Evolutionary conservation across 2,888 invertebrate species (phyloP).

Genomic region (Hedya salicella): DNA sequence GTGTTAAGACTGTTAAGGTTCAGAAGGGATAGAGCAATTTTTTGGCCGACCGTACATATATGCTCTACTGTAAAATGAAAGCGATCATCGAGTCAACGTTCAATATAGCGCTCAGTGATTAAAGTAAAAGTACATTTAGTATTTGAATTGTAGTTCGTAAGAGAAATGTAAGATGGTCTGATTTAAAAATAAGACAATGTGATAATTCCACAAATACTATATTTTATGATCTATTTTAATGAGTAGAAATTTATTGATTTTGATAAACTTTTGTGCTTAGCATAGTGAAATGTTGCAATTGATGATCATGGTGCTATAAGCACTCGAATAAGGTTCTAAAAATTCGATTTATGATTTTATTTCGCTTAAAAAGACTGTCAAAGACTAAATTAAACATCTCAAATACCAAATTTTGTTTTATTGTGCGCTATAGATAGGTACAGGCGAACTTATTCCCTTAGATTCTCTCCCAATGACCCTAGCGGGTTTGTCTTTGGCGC

Average conservation of each 20-base stretch:
- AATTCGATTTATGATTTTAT: not conserved
- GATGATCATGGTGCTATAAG: slow-evolving; percentile 27
- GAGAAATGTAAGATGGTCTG: not conserved
- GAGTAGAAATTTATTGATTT: slow-evolving; percentile 18
- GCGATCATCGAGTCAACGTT: no score
- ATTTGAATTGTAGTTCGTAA: slow-evolving; percentile 3
- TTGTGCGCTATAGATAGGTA: not conserved
- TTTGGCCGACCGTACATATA: no score
- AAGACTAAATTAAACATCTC: slow-evolving; percentile 17
- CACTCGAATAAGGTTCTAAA: slow-evolving; percentile 1
- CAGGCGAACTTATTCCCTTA: not conserved
- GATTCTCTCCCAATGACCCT: slow-evolving; percentile 5
- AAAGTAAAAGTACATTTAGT: not conserved
- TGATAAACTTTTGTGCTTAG: slow-evolving; percentile 15
- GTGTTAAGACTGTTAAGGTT: no score
- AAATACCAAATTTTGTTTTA: slow-evolving; percentile 1
- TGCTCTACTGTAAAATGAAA: no score
- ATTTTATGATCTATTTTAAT: slow-evolving; percentile 10
- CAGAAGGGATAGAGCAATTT: no score
- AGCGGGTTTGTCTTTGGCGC: slow-evolving; percentile 49
- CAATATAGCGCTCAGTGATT: no score
- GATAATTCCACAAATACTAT: slow-evolving; percentile 27
- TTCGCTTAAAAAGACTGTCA: slow-evolving; percentile 1
- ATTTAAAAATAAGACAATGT: slow-evolving; percentile 24
- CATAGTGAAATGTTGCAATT: slow-evolving; percentile 2